Evolutionary conservation across 2,797 vertebrate species (phyloP).

Genomic region (Distichodus sexfasciatus): DNA sequence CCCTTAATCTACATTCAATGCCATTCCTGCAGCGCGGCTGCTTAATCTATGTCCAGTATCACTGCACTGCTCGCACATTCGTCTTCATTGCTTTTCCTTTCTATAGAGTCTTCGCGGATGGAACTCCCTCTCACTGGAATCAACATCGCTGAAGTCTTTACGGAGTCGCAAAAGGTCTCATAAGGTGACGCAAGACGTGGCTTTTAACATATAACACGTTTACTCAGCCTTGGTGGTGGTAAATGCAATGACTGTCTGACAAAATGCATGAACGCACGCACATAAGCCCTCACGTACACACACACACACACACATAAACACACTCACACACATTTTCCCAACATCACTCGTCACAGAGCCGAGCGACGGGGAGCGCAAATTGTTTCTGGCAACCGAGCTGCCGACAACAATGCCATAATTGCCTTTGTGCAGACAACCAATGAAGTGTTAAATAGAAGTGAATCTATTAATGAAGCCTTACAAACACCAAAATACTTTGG

Average conservation of each 20-base stretch:
- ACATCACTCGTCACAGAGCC: conserved; percentile 29
- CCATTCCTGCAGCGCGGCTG: conserved; percentile 31
- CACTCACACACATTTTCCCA: background rate
- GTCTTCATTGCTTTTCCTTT: conserved; percentile 40
- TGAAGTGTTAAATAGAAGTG: conserved; percentile 53
- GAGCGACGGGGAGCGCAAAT: conserved; percentile 33
- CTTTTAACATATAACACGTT: conserved; percentile 15
- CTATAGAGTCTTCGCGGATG: conserved; percentile 58
- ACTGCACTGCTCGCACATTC: conserved; percentile 36
- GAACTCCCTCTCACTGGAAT: conserved; percentile 53
- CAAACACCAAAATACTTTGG: conserved; percentile 24
- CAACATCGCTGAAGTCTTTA: background rate
- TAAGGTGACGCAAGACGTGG: too few relatives aligned
- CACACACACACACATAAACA: conserved; percentile 5
- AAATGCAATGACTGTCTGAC: conserved; percentile 1
- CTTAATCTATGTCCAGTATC: conserved; percentile 51
- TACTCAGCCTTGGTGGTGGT: background rate
- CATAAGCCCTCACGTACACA: background rate
- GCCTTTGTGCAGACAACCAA: conserved; percentile 50
- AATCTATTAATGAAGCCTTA: conserved; percentile 49
- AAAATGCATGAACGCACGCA: conserved; percentile 7
- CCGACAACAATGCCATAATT: conserved; percentile 48
- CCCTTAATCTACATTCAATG: conserved; percentile 50
- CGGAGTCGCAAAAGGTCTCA: conserved; percentile 19
- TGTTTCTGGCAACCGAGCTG: conserved; percentile 42